Evolutionary conservation across 2,797 vertebrate genomes (phyloP), one percentile per base, ranked within the genome.

Genomic region (Aulostomus chinensis): DNA sequence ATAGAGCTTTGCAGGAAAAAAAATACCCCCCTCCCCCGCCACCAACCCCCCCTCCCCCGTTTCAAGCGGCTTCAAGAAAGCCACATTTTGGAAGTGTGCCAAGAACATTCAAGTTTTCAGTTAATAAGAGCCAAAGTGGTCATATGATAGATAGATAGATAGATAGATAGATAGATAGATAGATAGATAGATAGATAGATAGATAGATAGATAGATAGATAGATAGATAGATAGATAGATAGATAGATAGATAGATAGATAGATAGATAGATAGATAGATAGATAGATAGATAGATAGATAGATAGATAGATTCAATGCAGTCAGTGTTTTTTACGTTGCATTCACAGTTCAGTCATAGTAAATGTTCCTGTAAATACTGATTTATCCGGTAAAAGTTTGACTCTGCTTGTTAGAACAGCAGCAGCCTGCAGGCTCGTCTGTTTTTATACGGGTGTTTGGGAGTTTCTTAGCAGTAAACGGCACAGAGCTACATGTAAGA

Each of bases 1-100:
- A 88, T 87, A 78, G 87, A 87, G 91, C 83, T 90, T 91, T 88
- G 85, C 78, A 83, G 87, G 86, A 60, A 42, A 49, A 50, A 88
- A 52, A 37, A 28, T 58, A 33, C 25, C 14, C 26, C 68, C 62
- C 67, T 5, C 29, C 17, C 42, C 71, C 65, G 10, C 5, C 8
- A 35, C 15, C 2, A 1, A 22, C 5, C n/a, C 58, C 57, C 60
- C 46, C 51, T 50, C 46, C 40, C 48, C 58, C 65, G n/a, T 77
- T 74, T 83, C 47, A 81, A 75, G 66, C 59, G 62, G 62, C 68
- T 78, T 68, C 57, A 80, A 78, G 60, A 89, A 87, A 86, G 58
- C 49, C 58, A 80, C 68, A 73, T 68, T 75, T 66, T 78, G 80
- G 83, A 87, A 22, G 63, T 64, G 56, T 57, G 83, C 79, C 87